Percentiles rank a stretch among this genome's conserved stretches.
Evolutionary conservation across 2,113 vertebrate genomes (phyloP).

Genomic region (Notarius lentiginosus): DNA sequence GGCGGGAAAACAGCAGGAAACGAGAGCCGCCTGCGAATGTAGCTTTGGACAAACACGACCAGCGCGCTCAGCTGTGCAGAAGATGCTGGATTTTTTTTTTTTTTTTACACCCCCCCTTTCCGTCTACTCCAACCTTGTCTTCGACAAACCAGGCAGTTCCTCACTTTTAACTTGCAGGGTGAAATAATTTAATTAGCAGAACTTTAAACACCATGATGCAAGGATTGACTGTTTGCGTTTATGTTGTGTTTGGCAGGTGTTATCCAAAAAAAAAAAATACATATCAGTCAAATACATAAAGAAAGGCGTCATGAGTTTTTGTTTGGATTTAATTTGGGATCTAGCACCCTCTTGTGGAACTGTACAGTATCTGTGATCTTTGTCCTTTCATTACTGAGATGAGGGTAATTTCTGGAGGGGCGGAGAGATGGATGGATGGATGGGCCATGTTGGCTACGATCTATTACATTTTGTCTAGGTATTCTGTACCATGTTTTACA

Average conservation of each 20-base stretch:
- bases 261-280: background rate
- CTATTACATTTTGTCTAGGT: background rate
- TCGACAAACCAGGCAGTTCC: background rate
- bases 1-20: constrained; percentile 63
- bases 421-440: background rate
- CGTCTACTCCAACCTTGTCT: background rate
- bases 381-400: background rate
- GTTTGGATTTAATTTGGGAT: constrained; percentile 4
- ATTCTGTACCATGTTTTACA: background rate
- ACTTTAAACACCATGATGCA: constrained; percentile 9
- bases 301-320: background rate
- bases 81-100: background rate
- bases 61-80: constrained; percentile 43
- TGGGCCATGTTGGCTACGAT: background rate
- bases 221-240: constrained; percentile 17
- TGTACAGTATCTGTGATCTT: background rate
- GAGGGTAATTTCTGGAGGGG: background rate
- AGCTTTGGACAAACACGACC: constrained; percentile 63
- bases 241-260: background rate
- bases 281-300: background rate
- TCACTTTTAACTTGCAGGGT: background rate
- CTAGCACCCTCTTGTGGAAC: constrained; percentile 62
- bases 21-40: constrained; percentile 63
- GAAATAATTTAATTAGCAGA: constrained; percentile 38
- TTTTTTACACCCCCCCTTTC: background rate